A percentile compares a stretch with the other conserved stretches of the same genome.
Conservation (phyloP, 2,113 vertebrate genomes). For the Nycticryphes semicollaris region DNA sequence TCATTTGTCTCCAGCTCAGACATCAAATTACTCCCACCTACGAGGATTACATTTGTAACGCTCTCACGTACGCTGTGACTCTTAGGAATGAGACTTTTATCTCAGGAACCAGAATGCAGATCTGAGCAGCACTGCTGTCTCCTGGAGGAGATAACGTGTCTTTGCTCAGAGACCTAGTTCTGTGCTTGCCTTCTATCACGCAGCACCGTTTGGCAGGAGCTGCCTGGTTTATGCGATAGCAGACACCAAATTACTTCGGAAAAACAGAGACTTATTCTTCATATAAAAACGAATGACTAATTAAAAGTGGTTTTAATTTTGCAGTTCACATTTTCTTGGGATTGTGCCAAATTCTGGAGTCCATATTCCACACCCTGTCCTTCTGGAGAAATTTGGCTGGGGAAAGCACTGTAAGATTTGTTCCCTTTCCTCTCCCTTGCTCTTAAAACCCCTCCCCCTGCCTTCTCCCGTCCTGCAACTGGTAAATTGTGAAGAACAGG, state of each 20-base stretch:
- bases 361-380: constrained; percentile 37
- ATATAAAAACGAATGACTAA: constrained; percentile 21
- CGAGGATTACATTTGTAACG: neutral
- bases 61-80: neutral
- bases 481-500: constrained; percentile 56
- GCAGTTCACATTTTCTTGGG: neutral
- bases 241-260: neutral
- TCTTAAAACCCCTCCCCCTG: neutral
- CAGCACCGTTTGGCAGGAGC: constrained; percentile 21
- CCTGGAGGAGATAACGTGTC: neutral
- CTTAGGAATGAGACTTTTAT: constrained; percentile 1
- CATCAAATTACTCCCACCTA: constrained; percentile 12
- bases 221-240: constrained; percentile 29
- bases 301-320: constrained; percentile 50
- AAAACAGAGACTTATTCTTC: neutral
- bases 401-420: neutral
- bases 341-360: neutral
- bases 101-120: neutral
- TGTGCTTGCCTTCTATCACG: constrained; percentile 15
- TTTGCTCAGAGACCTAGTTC: neutral
- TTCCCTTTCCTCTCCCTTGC: constrained; percentile 26
- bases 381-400: constrained; percentile 38
- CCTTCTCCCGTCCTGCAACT: constrained; percentile 44
- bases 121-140: constrained; percentile 23
- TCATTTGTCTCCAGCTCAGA: neutral